Evolutionary conservation across 2,888 invertebrate genomes (phyloP).

Genomic region (Cheiracanthium punctorium): DNA sequence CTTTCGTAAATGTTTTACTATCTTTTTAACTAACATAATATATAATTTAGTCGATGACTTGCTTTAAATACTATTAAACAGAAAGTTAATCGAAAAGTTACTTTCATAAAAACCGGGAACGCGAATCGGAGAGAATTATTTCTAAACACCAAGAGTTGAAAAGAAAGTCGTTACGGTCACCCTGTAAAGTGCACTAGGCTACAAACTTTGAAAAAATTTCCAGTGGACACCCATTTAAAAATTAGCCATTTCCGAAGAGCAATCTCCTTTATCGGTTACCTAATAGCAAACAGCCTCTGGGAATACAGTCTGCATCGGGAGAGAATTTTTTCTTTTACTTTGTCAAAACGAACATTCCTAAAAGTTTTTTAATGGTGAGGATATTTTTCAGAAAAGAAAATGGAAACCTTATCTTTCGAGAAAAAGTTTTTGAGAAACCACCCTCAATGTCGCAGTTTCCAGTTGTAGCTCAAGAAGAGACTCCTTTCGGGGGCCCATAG

Average conservation of each 20-base stretch:
- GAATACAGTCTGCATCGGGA: conserved; percentile 13
- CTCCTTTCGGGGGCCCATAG: conserved; percentile 59
- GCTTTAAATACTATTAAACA: background rate
- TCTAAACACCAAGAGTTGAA: background rate
- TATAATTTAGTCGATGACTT: too few species aligned
- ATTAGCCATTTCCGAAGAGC: conserved; percentile 60
- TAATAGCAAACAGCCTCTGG: conserved; percentile 50
- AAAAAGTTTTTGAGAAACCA: conserved; percentile 56
- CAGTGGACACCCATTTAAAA: conserved; percentile 39
- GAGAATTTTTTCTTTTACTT: background rate
- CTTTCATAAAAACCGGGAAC: background rate
- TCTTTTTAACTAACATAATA: too few species aligned
- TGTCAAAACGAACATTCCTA: background rate
- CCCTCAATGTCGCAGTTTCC: conserved; percentile 64
- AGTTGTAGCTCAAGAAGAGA: conserved; percentile 55
- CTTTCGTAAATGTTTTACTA: too few species aligned
- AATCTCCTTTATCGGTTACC: conserved; percentile 29
- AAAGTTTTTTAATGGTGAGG: conserved; percentile 14
- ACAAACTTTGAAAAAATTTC: conserved; percentile 20
- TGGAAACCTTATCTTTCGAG: conserved; percentile 45
- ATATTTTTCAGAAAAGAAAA: conserved; percentile 9
- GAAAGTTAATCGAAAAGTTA: background rate
- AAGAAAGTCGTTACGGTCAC: conserved; percentile 12
- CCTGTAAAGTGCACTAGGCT: conserved; percentile 4
- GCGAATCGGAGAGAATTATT: background rate